Evolutionary conservation across 2,113 vertebrate genomes (phyloP).

Genomic region (Zapornia atra): DNA sequence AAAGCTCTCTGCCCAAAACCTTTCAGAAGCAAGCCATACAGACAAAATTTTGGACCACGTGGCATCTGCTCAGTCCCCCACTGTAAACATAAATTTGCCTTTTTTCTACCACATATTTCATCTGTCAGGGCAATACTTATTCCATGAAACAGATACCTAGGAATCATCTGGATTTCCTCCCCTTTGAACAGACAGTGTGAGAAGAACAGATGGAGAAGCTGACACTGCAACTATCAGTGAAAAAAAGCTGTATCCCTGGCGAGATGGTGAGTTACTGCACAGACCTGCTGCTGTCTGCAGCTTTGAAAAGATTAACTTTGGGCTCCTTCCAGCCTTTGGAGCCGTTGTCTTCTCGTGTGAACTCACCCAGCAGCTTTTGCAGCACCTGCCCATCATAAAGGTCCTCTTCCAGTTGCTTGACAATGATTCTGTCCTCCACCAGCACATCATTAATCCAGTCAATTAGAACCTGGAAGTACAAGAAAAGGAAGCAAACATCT

Average conservation of each 20-base stretch:
- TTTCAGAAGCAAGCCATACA: background rate
- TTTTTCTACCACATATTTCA: background rate
- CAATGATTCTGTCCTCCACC: constrained; percentile 95
- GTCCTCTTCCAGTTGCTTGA: constrained; percentile 95
- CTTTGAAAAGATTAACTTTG: background rate
- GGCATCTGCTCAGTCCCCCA: background rate
- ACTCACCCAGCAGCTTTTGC: constrained; percentile 94
- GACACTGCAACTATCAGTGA: background rate
- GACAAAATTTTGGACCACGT: background rate
- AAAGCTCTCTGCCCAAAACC: background rate
- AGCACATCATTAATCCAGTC: constrained; percentile 96
- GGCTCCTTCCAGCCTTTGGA: background rate
- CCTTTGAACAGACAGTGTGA: background rate
- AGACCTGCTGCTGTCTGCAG: background rate
- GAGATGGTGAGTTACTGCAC: background rate
- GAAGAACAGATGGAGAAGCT: background rate
- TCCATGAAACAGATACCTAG: background rate
- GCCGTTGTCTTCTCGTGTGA: fast-evolving
- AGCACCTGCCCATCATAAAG: constrained; percentile 97
- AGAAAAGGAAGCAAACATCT: background rate
- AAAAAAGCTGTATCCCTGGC: background rate
- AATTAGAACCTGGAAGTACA: constrained; percentile 84
- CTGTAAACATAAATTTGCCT: fast-evolving
- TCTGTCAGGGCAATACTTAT: background rate
- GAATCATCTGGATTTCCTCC: background rate